Evolutionary conservation across 2,888 invertebrate genomes (phyloP), one percentile per base, ranked within the genome.

Genomic region (Phyto melanocephala): DNA sequence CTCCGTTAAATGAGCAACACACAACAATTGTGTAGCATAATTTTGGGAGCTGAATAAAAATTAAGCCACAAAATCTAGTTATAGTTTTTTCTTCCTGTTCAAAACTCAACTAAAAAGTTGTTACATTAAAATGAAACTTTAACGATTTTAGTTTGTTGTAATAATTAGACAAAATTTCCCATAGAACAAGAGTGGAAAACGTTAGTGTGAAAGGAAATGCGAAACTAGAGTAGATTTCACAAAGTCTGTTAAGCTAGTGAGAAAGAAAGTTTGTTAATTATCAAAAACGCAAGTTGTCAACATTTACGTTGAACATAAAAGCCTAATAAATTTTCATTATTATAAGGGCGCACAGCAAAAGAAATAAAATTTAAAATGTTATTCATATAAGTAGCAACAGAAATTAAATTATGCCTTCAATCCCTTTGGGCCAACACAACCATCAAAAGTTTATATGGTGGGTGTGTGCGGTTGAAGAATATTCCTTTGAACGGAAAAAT

Each of bases 71-170:
- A 60, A 52, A 71, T 65, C 35, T 22, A 63, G 52, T 58, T 62
- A 24, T 28, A 22, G 20, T 33, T 15, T 63, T 70, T 20, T n/a
- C n/a, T 72, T 50, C 10, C 54, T 6, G 17, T 45, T 52, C 33
- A 47, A 54, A 78, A 56, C 47, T 58, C 50, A 54, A 42, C 17
- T 15, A 42, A 67, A 80, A 77, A 68, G 60, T 77, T 72, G 17
- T 35, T 56, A 71, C 70, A 80, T 75, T 80, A 80, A 78, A 75
- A 75, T 65, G 47, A 72, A 77, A 81, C 81, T 67, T 81, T 81
- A 72, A 62, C 71, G 76, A 71, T 65, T 28, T 28, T 76, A 76
- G 65, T 75, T 76, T 76, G 60, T 80, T 67, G 65, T 76, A 77
- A 71, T 81, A 72, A 72, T 77, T 60, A 77, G 37, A 62, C 22